These are phyloP conservation scores for Lithophane ornitopus DNA, from an alignment of 2,888 invertebrate genomes.

Conservation along the genomic window DNA sequence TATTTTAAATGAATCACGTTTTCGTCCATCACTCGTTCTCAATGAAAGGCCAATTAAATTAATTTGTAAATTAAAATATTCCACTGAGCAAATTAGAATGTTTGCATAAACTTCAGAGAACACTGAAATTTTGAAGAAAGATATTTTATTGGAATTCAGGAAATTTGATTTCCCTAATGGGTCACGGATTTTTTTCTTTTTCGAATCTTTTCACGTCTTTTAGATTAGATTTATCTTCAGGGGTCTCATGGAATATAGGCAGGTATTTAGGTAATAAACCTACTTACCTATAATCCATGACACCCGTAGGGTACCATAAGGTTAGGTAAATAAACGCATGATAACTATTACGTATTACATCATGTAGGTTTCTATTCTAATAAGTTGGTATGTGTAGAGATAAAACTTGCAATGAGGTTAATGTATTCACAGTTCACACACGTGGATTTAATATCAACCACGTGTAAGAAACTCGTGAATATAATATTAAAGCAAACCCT, in stretches of 20 bases:
- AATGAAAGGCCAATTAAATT: not conserved
- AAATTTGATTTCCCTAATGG: not conserved
- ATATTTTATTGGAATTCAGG: too few species aligned
- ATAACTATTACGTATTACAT: not conserved
- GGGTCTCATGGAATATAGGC: not conserved
- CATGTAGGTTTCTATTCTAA: not conserved
- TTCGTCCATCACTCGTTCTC: not conserved
- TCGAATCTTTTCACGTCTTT: not conserved
- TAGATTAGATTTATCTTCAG: not conserved
- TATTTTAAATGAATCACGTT: not conserved
- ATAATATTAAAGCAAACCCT: conserved; percentile 22
- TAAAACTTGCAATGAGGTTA: conserved; percentile 41
- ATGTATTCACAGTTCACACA: conserved; percentile 33
- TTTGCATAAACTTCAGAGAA: not conserved
- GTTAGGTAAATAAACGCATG: not conserved
- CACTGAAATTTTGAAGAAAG: not conserved
- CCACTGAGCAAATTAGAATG: not conserved
- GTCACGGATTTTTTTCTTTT: not conserved
- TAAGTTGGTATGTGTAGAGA: not conserved
- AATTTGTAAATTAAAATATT: not conserved
- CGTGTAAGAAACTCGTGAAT: conserved; percentile 38
- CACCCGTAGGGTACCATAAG: too few species aligned
- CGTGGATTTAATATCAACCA: conserved; percentile 44
- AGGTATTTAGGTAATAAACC: too few species aligned
- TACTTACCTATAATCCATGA: too few species aligned